phyloP scores from a whole-genome alignment of 2,797 vertebrate species.

The Lutjanus argentimaculatus region DNA sequence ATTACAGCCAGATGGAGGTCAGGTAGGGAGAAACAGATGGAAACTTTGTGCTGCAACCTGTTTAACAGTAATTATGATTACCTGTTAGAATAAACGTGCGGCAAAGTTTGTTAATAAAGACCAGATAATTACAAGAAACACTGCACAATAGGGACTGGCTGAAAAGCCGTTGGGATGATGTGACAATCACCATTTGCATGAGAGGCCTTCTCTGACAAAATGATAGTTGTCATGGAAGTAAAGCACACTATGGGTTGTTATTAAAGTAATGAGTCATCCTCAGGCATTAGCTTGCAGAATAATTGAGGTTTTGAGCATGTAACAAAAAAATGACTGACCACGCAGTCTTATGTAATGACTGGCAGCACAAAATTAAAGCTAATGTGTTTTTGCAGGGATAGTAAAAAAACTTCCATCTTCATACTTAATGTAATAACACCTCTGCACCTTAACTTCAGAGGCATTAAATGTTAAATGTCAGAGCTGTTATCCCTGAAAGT shows the following conservation, averaged over 20 bases:
- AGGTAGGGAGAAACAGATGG: constrained; percentile 8
- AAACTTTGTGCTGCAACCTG: not conserved
- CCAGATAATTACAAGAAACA: not conserved
- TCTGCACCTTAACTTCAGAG: constrained; percentile 3
- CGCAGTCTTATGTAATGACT: constrained; percentile 51
- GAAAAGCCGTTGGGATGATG: constrained; percentile 13
- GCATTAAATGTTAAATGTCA: constrained; percentile 24
- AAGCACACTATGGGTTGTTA: constrained; percentile 50
- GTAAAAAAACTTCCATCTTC: constrained; percentile 12
- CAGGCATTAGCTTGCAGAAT: constrained; percentile 40
- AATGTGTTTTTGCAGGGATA: constrained; percentile 30
- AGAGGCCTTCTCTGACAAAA: constrained; percentile 39
- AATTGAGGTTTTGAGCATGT: constrained; percentile 55
- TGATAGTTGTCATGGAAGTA: constrained; percentile 64
- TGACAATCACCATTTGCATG: constrained; percentile 41
- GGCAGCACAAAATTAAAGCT: constrained; percentile 48
- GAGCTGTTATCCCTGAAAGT: constrained; percentile 20
- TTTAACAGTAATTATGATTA: not conserved
- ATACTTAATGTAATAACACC: constrained; percentile 24
- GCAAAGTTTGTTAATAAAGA: not conserved
- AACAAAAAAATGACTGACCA: constrained; percentile 38
- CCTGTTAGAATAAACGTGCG: not conserved
- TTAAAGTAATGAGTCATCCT: constrained; percentile 62
- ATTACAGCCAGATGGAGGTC: constrained; percentile 55
- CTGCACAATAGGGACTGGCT: too few species aligned